Conservation (phyloP, 2,797 vertebrate species). For the Chelonia mydas region DNA sequence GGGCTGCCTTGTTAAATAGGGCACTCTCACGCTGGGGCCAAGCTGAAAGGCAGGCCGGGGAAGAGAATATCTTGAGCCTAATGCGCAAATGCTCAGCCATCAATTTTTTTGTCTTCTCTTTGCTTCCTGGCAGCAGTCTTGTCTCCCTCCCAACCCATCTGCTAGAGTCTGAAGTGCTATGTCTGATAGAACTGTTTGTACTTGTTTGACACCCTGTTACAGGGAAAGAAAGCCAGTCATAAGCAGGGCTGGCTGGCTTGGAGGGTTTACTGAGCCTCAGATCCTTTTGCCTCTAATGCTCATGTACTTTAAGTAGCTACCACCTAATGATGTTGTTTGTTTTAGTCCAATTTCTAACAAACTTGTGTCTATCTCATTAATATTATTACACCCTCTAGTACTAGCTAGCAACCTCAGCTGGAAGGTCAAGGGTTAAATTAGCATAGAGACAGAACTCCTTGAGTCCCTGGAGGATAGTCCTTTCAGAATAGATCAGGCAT, state of each 20-base stretch:
- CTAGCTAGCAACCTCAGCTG: not conserved
- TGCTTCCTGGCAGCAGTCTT: not conserved
- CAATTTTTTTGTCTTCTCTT: not conserved
- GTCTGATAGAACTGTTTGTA: not conserved
- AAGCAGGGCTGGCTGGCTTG: not conserved
- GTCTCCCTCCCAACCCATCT: not conserved
- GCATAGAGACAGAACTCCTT: not conserved
- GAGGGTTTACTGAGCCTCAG: not conserved
- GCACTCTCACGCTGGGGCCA: not conserved
- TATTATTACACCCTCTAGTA: not conserved
- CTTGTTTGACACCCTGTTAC: fast-evolving
- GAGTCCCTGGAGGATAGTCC: not conserved
- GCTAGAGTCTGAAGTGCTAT: not conserved
- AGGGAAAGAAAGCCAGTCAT: not conserved
- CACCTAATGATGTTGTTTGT: not conserved
- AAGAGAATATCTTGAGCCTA: not conserved
- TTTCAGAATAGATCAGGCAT: not conserved
- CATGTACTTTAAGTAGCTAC: not conserved
- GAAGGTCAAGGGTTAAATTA: not conserved
- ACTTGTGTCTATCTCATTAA: not conserved
- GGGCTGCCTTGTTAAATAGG: conserved; percentile 5
- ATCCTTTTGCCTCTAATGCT: not conserved
- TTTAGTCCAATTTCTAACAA: not conserved
- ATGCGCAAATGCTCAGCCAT: not conserved
- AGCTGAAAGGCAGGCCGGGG: not conserved